These are phyloP conservation scores for Cynopterus sphinx DNA, from an alignment of 2,797 vertebrate species.

Conservation along the genomic window DNA sequence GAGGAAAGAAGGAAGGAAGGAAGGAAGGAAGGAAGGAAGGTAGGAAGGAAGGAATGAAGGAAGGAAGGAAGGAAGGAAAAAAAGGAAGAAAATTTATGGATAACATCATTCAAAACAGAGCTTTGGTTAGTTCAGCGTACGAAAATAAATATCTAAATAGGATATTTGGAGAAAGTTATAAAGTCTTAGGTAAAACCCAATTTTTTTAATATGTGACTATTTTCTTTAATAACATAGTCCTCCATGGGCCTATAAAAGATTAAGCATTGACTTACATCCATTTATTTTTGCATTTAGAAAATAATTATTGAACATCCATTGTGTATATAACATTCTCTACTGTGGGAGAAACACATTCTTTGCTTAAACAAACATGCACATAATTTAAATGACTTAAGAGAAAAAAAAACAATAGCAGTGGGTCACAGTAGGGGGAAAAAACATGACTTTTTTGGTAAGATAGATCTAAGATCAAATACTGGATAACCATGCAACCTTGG, in stretches of 20 bases:
- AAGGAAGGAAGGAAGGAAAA: neutral
- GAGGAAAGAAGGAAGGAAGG: neutral
- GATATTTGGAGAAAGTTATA: constrained; percentile 26
- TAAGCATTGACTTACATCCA: constrained; percentile 1
- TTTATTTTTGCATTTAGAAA: constrained; percentile 47
- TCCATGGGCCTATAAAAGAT: neutral
- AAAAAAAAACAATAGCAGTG: neutral
- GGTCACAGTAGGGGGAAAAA: neutral
- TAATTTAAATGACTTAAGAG: constrained; percentile 27
- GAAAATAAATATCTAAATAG: constrained; percentile 6
- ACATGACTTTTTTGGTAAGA: neutral
- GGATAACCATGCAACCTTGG: neutral
- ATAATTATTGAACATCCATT: constrained; percentile 44
- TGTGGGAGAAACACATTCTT: neutral
- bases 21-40: neutral
- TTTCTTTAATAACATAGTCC: neutral
- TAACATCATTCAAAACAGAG: neutral
- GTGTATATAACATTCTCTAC: neutral
- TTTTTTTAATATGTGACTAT: constrained; percentile 50
- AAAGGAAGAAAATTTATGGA: neutral
- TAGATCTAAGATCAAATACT: constrained; percentile 22
- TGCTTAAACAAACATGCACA: neutral
- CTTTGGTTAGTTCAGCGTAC: constrained; percentile 27
- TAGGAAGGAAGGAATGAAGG: neutral
- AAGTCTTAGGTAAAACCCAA: neutral